Evolutionary conservation across 2,888 invertebrate species (phyloP), one percentile per base, ranked within the genome.

Genomic region (Pherbina coryleti): DNA sequence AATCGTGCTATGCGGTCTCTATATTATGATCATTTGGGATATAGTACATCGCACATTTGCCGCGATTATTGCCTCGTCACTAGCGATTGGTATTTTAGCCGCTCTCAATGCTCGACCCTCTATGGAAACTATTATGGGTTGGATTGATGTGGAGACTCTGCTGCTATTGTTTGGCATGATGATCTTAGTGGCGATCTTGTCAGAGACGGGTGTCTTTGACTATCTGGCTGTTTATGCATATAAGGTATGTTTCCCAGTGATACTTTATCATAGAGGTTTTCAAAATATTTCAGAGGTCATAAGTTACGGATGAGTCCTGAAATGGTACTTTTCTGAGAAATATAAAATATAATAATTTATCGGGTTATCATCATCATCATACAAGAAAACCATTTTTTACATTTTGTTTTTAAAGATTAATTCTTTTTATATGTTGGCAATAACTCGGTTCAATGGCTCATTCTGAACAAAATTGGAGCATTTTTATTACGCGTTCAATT

Each of bases 201-300:
- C 94, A 2, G 95, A 95, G 86, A 95, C 95, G 0, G 95, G 95
- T 2, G 91, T 95, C 83, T 95, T 95, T 84, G 95, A 95, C 88
- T 95, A 93, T 86, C 89, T 94, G 81, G 94, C 95, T 3, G 93
- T 94, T 17, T 90, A 92, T 84, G 93, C 93, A 11, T 94, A 92
- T 81, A 93, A 93, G 90, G 94, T 94, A 86, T 37, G 37, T 37
- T 8, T 5, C 3, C 37, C 37, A 37, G 7, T 8, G 37, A 4
- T 37, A 8, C 7, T 37, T 1, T 8, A 37, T 37, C 8, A 37
- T 7, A 37, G 37, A 31, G 31, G 3, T 31, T 37, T 37, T 37
- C 8, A 4, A 37, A 37, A 37, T 37, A 37, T 37, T 37, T n/a
- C n/a, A n/a, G n/a, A n/a, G n/a, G n/a, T n/a, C n/a, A n/a, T n/a